A percentile compares a stretch with the other conserved stretches of the same genome.
Conservation (phyloP, 2,888 invertebrate genomes). For the Ptilodon capucinus region DNA sequence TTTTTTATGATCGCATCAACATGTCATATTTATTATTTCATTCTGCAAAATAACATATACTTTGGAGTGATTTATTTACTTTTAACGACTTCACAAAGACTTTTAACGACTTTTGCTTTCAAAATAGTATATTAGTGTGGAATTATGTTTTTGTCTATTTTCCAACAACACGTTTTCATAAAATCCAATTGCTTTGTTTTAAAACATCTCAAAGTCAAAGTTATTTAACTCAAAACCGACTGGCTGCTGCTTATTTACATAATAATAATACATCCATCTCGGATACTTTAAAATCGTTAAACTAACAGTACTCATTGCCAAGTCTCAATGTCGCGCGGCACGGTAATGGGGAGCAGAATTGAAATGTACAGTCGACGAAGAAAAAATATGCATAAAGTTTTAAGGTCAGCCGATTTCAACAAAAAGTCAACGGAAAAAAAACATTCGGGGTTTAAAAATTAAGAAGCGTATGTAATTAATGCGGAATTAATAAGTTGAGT, state of each 20-base stretch:
- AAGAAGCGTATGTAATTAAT: background rate
- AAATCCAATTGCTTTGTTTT: background rate
- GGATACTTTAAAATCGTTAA: slow-evolving; percentile 20
- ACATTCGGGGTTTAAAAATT: background rate
- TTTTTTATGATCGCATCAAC: too few species aligned
- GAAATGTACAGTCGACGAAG: slow-evolving; percentile 25
- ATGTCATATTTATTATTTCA: too few species aligned
- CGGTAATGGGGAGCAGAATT: slow-evolving; percentile 15
- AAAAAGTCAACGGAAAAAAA: background rate
- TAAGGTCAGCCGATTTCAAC: slow-evolving; percentile 14
- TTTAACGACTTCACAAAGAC: too few species aligned
- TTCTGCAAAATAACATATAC: too few species aligned
- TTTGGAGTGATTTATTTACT: too few species aligned
- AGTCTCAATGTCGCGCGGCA: slow-evolving; percentile 21
- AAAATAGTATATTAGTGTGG: background rate
- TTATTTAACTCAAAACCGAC: background rate
- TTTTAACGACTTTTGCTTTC: too few species aligned
- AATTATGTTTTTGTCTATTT: background rate
- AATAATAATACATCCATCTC: background rate
- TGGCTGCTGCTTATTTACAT: background rate
- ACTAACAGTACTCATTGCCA: slow-evolving; percentile 18
- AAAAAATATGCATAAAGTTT: slow-evolving; percentile 13
- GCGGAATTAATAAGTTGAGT: background rate
- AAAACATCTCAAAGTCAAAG: slow-evolving; percentile 1
- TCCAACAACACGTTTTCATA: background rate